Conservation (phyloP, 2,888 invertebrate species). For the Carabus problematicus region DNA sequence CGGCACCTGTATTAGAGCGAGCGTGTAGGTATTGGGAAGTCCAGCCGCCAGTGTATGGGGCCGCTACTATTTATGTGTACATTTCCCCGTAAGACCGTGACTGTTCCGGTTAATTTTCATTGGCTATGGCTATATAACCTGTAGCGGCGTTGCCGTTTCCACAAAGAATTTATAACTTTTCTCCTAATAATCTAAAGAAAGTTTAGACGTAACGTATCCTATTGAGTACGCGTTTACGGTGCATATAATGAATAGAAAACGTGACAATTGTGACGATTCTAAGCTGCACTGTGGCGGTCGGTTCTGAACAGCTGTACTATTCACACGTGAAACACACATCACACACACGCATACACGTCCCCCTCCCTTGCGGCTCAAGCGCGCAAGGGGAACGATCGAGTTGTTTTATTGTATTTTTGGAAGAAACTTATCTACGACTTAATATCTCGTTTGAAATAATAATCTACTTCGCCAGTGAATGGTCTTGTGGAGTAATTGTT, state of each 20-base stretch:
- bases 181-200: conserved; percentile 30
- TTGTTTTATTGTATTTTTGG: no score
- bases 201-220: conserved; percentile 15
- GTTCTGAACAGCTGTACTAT: conserved; percentile 4
- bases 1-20: no score
- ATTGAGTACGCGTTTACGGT: conserved; percentile 4
- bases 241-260: conserved; percentile 26
- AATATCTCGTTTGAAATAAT: no score
- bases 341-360: no score
- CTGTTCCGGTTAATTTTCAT: conserved; percentile 15
- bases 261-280: conserved; percentile 17
- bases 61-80: background rate
- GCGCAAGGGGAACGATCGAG: no score
- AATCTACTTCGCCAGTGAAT: no score
- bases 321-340: no score
- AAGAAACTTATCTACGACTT: no score
- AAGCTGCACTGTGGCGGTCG: conserved; percentile 3
- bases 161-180: conserved; percentile 28
- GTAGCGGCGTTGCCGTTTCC: conserved; percentile 10
- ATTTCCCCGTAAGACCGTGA: conserved; percentile 19
- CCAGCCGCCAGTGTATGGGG: no score
- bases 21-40: no score
- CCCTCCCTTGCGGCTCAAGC: no score
- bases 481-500: no score
- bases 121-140: conserved; percentile 15